Evolutionary conservation across 1,140 invertebrate species (phyloP).

Genomic region (Drosophila baimaii): DNA sequence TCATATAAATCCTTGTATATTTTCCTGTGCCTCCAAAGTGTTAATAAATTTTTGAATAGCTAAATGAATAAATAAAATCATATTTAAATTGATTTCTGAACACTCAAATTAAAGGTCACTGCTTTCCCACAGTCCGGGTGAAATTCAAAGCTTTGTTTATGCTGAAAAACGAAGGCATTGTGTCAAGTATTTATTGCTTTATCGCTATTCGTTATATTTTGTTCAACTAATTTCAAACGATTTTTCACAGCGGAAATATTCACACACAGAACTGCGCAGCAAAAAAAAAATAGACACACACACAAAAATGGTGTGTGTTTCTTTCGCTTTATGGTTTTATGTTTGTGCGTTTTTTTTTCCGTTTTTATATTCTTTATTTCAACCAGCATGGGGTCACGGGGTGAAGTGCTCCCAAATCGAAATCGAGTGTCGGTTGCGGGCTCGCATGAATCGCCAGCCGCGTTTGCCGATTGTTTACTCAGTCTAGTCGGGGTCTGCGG

Average conservation of each 20-base stretch:
- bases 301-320: constrained; percentile 18
- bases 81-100: neutral
- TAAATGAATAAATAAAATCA: neutral
- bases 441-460: constrained; percentile 58
- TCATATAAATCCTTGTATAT: neutral
- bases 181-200: constrained; percentile 75
- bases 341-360: constrained; percentile 20
- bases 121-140: neutral
- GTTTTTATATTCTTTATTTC: constrained; percentile 25
- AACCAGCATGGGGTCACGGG: constrained; percentile 31
- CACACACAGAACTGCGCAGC: constrained; percentile 38
- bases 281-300: too few relatives aligned
- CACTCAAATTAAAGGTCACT: neutral
- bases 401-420: constrained; percentile 27
- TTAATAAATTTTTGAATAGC: neutral
- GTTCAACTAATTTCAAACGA: constrained; percentile 74
- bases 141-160: constrained; percentile 52
- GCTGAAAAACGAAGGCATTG: constrained; percentile 10
- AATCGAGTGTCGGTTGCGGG: constrained; percentile 38
- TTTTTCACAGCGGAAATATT: constrained; percentile 65
- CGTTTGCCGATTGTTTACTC: constrained; percentile 66
- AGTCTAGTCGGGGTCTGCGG: constrained; percentile 53
- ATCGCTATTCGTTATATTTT: constrained; percentile 60
- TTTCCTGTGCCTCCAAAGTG: neutral
- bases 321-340: constrained; percentile 27